Evolutionary conservation across 2,888 invertebrate species (phyloP).

Genomic region (Apantesis nais): DNA sequence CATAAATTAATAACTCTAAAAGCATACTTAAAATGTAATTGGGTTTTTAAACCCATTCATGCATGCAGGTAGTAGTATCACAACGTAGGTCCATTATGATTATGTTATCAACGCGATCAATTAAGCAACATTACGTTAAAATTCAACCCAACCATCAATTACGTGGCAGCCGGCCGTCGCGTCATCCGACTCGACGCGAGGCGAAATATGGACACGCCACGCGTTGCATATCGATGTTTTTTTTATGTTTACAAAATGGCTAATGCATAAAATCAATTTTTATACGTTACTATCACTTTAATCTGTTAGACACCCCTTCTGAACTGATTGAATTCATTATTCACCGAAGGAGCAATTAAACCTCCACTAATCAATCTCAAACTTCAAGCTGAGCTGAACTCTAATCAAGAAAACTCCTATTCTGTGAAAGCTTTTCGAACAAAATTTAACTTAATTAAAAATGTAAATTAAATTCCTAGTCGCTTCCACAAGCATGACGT

Average conservation of each 20-base stretch:
- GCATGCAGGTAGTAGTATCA: conserved; percentile 57
- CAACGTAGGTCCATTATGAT: conserved; percentile 67
- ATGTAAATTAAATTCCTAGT: conserved; percentile 86
- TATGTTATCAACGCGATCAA: conserved; percentile 76
- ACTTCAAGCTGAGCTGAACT: conserved; percentile 84
- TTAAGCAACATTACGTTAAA: conserved; percentile 79
- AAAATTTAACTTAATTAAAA: conserved; percentile 86
- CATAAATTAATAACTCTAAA: conserved; percentile 52
- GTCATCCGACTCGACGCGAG: conserved; percentile 49
- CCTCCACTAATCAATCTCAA: conserved; percentile 85
- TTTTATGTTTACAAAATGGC: neutral
- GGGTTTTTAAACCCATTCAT: conserved; percentile 65
- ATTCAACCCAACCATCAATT: conserved; percentile 77
- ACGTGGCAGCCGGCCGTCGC: conserved; percentile 59
- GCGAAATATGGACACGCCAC: conserved; percentile 61
- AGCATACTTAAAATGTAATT: conserved; percentile 61
- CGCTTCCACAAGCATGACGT: conserved; percentile 84
- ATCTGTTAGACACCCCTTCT: conserved; percentile 71
- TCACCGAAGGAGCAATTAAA: conserved; percentile 84
- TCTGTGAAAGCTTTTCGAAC: conserved; percentile 85
- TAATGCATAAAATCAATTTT: conserved; percentile 51
- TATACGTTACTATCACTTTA: conserved; percentile 63
- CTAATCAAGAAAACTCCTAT: conserved; percentile 86
- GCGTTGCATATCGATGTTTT: conserved; percentile 1
- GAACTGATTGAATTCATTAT: conserved; percentile 84